Percentiles rank a stretch among this genome's conserved stretches.
Evolutionary conservation across 2,888 invertebrate genomes (phyloP).

Genomic region (Ryuthela nishihirai): DNA sequence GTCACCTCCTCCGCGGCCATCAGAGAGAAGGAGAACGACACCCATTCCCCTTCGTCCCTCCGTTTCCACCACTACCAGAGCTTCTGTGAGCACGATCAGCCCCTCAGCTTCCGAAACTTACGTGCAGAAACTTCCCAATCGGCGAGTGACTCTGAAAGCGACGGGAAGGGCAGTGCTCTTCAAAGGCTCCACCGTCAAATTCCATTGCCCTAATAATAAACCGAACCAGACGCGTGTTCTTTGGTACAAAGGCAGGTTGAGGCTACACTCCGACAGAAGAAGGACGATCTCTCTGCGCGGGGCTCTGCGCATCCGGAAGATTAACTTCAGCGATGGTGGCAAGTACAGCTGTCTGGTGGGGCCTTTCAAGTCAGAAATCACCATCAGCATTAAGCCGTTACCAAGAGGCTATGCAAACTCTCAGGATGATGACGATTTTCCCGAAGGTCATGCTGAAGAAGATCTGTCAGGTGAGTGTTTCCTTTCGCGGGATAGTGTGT

Average conservation of each 20-base stretch:
- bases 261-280: too few relatives aligned
- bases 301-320: slow-evolving; percentile 76
- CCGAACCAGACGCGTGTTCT: slow-evolving; percentile 4
- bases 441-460: not conserved
- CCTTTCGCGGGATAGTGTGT: too few relatives aligned
- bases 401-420: slow-evolving; percentile 11
- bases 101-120: too few relatives aligned
- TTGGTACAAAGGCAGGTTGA: slow-evolving; percentile 20
- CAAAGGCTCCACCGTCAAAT: slow-evolving; percentile 85
- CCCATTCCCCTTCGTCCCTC: too few relatives aligned
- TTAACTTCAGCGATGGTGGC: slow-evolving; percentile 76
- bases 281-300: slow-evolving; percentile 58
- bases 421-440: not conserved
- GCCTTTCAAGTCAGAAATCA: slow-evolving; percentile 54
- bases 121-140: slow-evolving; percentile 26
- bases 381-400: slow-evolving; percentile 16
- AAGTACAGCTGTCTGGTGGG: slow-evolving; percentile 81
- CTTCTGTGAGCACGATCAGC: too few relatives aligned
- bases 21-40: too few relatives aligned
- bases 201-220: slow-evolving; percentile 72
- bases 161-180: slow-evolving; percentile 87
- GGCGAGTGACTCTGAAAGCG: slow-evolving; percentile 75
- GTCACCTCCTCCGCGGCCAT: too few relatives aligned
- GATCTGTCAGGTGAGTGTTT: not conserved
- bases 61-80: too few relatives aligned